phyloP scores from a whole-genome alignment of 2,113 vertebrate species.

The Aphyosemion australe region DNA sequence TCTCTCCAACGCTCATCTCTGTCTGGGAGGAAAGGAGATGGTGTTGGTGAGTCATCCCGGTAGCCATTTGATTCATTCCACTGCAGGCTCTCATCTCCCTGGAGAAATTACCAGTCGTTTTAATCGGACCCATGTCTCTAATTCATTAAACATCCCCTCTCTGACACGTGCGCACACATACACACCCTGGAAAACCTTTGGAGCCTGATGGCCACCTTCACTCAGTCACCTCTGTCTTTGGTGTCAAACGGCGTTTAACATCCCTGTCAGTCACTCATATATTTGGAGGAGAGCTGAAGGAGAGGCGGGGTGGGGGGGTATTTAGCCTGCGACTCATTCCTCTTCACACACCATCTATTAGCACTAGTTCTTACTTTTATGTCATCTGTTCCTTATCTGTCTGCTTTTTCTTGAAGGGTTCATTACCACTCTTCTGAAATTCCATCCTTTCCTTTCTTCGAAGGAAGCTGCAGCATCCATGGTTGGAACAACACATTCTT shows the following conservation, averaged over 20 bases:
- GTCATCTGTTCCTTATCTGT: slow-evolving; percentile 67
- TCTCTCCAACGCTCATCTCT: slow-evolving; percentile 18
- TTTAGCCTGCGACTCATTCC: slow-evolving; percentile 67
- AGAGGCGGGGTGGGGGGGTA: slow-evolving; percentile 60
- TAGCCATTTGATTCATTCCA: slow-evolving; percentile 77
- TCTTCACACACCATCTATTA: slow-evolving; percentile 68
- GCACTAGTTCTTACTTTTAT: slow-evolving; percentile 52
- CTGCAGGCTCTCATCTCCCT: slow-evolving; percentile 75
- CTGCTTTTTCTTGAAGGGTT: slow-evolving; percentile 44
- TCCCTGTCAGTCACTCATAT: slow-evolving; percentile 81
- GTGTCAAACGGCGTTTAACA: slow-evolving; percentile 87
- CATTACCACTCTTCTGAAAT: slow-evolving; percentile 37
- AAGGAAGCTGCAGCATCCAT: neutral
- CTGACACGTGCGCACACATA: slow-evolving; percentile 36
- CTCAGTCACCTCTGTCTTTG: slow-evolving; percentile 78
- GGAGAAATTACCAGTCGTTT: slow-evolving; percentile 86
- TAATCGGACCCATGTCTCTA: slow-evolving; percentile 83
- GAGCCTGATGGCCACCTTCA: slow-evolving; percentile 68
- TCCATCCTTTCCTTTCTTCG: slow-evolving; percentile 27
- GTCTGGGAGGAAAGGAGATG: slow-evolving; percentile 29
- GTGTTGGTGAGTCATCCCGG: slow-evolving; percentile 72
- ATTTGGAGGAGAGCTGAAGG: slow-evolving; percentile 81
- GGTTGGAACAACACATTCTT: too few relatives aligned
- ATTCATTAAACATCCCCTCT: slow-evolving; percentile 80
- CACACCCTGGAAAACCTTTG: slow-evolving; percentile 36